Evolutionary conservation across 2,888 invertebrate species (phyloP), one percentile per base, ranked within the genome.

Genomic region (Nasonia oneida): DNA sequence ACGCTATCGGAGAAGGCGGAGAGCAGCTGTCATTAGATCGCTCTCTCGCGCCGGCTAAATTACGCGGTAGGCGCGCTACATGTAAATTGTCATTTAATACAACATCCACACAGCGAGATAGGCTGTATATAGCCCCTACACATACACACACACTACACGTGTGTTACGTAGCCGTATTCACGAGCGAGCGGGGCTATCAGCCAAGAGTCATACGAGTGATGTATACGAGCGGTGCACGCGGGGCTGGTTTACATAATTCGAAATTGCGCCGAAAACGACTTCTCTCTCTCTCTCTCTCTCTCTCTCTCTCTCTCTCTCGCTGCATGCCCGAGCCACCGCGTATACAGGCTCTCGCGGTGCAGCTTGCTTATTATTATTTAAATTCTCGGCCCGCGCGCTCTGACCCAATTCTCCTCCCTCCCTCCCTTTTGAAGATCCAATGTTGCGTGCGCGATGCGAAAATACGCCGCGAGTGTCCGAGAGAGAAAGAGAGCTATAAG

Each of bases 231-330:
- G 29, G 29, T 50, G 50, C 87, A 86, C 79, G 82, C 86, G 83
- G 82, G 88, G 87, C 86, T 87, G 88, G 88, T 90, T 91, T 90
- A 88, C 89, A 88, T 90, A 91, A 90, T 89, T 87, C 87, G 81
- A 90, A 89, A 90, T 89, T 90, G 90, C 84, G 88, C 87, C 88
- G 89, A 90, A 89, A 90, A 89, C 88, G 89, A 86, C 88, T 88
- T 86, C 87, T 88, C 57, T 57, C 57, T 57, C 57, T 3, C 29
- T 23, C 23, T 23, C 23, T 23, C 23, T 23, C 23, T 23, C 23
- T 23, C 23, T 23, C 23, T 23, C 23, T 23, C 23, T 86, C 87
- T 88, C 57, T 57, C 57, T 57, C 57, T 3, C 29, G 29, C 57
- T 57, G 53, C 15, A 14, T 18, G 15, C 53, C 18, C 3, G 57